Conservation (phyloP, 2,113 vertebrate genomes). For the Chamaetylas fuelleborni region DNA sequence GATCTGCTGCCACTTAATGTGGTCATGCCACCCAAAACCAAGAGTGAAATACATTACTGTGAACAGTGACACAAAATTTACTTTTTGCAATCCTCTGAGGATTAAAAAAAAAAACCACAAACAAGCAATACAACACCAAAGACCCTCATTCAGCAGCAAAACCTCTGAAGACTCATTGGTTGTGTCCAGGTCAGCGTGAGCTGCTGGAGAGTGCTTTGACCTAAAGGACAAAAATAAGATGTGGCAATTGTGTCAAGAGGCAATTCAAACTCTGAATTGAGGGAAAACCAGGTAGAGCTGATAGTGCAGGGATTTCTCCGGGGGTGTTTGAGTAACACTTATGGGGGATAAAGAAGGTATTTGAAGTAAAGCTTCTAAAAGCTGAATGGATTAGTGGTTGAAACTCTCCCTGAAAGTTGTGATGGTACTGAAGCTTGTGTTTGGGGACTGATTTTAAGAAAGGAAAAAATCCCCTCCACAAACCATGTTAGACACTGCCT, state of each 20-base stretch:
- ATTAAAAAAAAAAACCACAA: background rate
- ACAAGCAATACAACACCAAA: background rate
- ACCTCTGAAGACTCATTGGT: background rate
- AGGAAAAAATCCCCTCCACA: background rate
- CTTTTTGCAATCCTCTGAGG: background rate
- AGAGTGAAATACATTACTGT: background rate
- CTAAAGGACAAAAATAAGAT: background rate
- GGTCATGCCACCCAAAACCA: background rate
- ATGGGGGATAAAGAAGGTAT: background rate
- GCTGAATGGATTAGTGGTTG: background rate
- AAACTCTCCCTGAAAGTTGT: background rate
- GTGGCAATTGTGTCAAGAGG: background rate
- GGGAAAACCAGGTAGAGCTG: background rate
- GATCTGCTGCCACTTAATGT: background rate
- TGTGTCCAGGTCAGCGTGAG: background rate
- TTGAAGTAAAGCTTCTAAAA: background rate
- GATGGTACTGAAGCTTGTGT: background rate
- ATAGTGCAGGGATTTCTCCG: background rate
- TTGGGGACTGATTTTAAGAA: background rate
- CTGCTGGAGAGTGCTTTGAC: background rate
- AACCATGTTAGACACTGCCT: background rate
- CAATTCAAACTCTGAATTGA: background rate
- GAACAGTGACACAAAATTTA: background rate
- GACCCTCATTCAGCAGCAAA: rapidly evolving
- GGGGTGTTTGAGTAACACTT: background rate